Evolutionary conservation across 2,888 invertebrate species (phyloP), one percentile per base, ranked within the genome.

Genomic region (Perizoma flavofasciatum): DNA sequence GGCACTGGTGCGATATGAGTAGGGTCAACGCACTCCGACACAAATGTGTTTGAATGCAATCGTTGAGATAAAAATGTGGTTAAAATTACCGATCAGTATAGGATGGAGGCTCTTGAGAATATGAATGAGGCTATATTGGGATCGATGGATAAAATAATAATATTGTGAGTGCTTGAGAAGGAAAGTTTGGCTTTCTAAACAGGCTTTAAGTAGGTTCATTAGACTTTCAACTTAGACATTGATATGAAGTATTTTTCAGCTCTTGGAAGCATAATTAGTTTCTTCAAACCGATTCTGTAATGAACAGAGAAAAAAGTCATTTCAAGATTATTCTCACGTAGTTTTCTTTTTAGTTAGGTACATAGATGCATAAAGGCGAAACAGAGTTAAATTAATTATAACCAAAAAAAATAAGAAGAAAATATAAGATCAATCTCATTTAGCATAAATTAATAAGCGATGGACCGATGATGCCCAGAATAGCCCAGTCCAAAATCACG

Each of bases 1-100:
- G 69, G 53, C 66, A 57, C 73, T 72, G 68, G 86, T 88, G 89
- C 88, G 86, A 89, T 89, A 89, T 86, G 88, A 79, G 74, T 70
- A 63, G 73, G 74, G 89, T 81, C 86, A 79, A 79, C 65, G 83
- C 65, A 72, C 86, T 73, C 73, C 67, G 68, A 73, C 75, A 73
- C 71, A 74, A 81, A 43, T 46, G 56, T 45, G 43, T 56, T 52
- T 50, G 43, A 54, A 78, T 83, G 84, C 86, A 79, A 76, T 80
- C 74, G 71, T 70, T 61, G 54, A 72, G 73, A 74, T 72, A 75
- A 78, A 75, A 77, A 75, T 68, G 63, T 68, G 70, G 68, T 64
- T 65, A 66, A 61, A 63, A 50, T 60, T 47, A 49, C 61, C 39
- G 46, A 40, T 43, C 11, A 43, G 46, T 45, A 32, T 40, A 48